Evolutionary conservation across 2,113 vertebrate genomes (phyloP).

Genomic region (Cryptotis parvus): DNA sequence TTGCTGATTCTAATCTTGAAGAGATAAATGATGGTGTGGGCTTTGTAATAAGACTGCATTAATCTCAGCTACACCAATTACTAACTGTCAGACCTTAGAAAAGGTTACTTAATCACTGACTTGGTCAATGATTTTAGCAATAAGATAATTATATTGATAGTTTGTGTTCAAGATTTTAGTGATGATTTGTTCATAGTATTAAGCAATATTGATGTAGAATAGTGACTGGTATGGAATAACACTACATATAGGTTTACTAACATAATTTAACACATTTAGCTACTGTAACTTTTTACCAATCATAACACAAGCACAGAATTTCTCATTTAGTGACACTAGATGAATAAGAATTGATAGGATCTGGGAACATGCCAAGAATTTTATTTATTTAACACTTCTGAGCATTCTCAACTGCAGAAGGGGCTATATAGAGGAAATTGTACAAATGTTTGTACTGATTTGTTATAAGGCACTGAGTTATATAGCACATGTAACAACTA

Average conservation of each 20-base stretch:
- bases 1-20: conserved; percentile 43
- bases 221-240: background rate
- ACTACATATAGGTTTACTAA: background rate
- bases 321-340: conserved; percentile 19
- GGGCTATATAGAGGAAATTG: background rate
- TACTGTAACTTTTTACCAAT: background rate
- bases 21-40: background rate
- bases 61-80: background rate
- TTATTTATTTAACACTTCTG: conserved; percentile 36
- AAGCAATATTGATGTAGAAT: background rate
- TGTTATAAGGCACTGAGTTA: conserved; percentile 41
- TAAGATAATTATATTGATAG: background rate
- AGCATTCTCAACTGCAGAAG: conserved; percentile 1
- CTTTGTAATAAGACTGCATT: background rate
- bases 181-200: background rate
- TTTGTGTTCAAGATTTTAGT: background rate
- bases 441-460: conserved; percentile 26
- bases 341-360: conserved; percentile 1
- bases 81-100: background rate
- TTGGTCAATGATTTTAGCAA: background rate
- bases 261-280: conserved; percentile 34
- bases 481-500: conserved; percentile 33
- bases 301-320: background rate
- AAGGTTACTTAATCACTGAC: background rate
- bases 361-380: background rate